Evolutionary conservation across 2,888 invertebrate species (phyloP), one percentile per base, ranked within the genome.

Genomic region (Helicoverpa assulta): DNA sequence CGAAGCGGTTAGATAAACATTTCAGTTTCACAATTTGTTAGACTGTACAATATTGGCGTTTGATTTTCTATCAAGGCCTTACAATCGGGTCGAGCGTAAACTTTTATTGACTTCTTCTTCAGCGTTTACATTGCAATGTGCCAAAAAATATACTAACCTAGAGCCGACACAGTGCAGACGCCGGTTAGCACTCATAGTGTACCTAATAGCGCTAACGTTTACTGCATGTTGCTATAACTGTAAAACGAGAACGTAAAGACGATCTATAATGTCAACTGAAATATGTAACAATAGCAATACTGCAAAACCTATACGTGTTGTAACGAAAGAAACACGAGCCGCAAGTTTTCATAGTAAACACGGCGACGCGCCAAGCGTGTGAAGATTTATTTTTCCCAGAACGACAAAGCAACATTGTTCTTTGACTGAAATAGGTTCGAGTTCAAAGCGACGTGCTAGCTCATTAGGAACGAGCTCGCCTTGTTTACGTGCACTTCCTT

Each of bases 381-480:
- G 93, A 94, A 92, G 88, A 89, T 89, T 88, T 86, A 89, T 88
- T 88, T 90, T 93, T 93, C 93, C 90, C 91, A 93, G 92, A 91
- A 92, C 87, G 86, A 92, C 91, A 92, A 91, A 92, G 90, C 88
- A 88, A 90, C 92, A 93, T 91, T 93, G 93, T 93, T 90, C 86
- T 85, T 86, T 81, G 83, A 83, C 92, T 90, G 90, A 92, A 90
- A 93, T 92, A 93, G 90, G 88, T 86, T 81, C 78, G 88, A 89
- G 91, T 92, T 93, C 92, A 92, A 92, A 93, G 93, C 89, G 81
- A 82, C 80, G 86, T 87, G 91, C 87, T 85, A 88, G 87, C 90
- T 92, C 90, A 92, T 93, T 92, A 90, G 87, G 77, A 87, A 79
- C 82, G 78, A 87, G 82, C 85, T 84, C 81, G 79, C 66, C 85